Evolutionary conservation across 2,113 vertebrate genomes (phyloP).

Genomic region (Stigmatopora argus): DNA sequence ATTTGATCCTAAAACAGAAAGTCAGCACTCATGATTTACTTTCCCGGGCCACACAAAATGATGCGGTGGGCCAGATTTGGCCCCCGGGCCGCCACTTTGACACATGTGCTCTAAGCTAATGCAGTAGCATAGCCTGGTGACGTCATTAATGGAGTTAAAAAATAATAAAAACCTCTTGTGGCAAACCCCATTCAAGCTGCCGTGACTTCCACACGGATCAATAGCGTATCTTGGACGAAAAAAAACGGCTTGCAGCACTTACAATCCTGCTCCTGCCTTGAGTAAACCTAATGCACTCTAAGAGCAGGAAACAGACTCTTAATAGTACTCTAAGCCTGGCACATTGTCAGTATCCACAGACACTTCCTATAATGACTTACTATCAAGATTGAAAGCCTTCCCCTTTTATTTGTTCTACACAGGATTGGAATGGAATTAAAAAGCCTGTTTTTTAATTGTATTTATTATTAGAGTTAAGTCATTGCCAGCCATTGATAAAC

Average conservation of each 20-base stretch:
- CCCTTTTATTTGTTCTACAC: too few relatives aligned
- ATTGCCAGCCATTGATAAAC: too few relatives aligned
- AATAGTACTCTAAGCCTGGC: not conserved
- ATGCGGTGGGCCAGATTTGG: too few relatives aligned
- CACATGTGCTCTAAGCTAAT: not conserved
- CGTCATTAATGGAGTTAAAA: not conserved
- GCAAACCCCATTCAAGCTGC: constrained; percentile 3
- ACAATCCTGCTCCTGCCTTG: constrained; percentile 12
- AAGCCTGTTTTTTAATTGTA: too few relatives aligned
- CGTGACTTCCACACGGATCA: constrained; percentile 4
- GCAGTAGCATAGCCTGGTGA: not conserved
- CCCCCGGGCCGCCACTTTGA: too few relatives aligned
- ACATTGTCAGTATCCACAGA: not conserved
- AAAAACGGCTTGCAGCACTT: constrained; percentile 17
- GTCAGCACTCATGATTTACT: too few relatives aligned
- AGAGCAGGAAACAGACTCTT: constrained; percentile 14
- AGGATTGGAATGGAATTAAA: too few relatives aligned
- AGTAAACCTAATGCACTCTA: constrained; percentile 1
- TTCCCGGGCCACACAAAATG: too few relatives aligned
- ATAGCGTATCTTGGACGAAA: not conserved
- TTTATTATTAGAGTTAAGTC: too few relatives aligned
- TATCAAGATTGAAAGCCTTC: not conserved
- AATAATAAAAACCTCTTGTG: not conserved
- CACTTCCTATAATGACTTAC: constrained; percentile 3
- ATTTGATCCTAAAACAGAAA: too few relatives aligned